Percentiles rank a stretch among this genome's conserved stretches.
Evolutionary conservation across 1,140 invertebrate genomes (phyloP).

Genomic region (Drosophila eugracilis): DNA sequence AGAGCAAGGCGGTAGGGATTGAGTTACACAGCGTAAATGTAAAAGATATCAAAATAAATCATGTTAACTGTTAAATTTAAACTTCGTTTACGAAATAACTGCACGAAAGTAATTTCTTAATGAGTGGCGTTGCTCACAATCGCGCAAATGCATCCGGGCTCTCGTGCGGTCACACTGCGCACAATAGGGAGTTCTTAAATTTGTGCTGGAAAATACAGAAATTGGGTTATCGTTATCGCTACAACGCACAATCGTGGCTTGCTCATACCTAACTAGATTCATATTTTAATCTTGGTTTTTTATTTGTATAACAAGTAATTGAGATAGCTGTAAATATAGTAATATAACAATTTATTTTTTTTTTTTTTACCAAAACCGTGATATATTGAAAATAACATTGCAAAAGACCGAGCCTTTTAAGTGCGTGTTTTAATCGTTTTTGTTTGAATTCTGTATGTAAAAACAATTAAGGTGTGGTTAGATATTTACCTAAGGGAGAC

Average conservation of each 20-base stretch:
- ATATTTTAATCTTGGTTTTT: constrained; percentile 62
- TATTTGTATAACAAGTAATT: constrained; percentile 59
- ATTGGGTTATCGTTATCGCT: constrained; percentile 5
- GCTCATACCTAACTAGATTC: constrained; percentile 49
- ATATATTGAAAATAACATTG: too few relatives aligned
- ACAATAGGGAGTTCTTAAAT: too few relatives aligned
- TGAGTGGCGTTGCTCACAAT: too few relatives aligned
- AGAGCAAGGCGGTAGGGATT: neutral
- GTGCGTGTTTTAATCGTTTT: neutral
- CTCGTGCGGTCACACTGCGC: too few relatives aligned
- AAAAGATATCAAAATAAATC: constrained; percentile 23
- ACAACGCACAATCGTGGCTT: constrained; percentile 47
- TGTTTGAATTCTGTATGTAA: neutral
- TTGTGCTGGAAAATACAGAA: too few relatives aligned
- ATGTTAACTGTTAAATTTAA: constrained; percentile 28
- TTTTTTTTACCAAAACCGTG: constrained; percentile 3
- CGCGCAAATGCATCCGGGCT: too few relatives aligned
- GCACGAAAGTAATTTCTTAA: neutral
- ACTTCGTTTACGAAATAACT: neutral
- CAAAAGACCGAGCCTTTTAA: too few relatives aligned
- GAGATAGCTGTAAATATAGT: constrained; percentile 23
- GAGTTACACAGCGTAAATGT: constrained; percentile 1
- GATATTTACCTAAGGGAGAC: constrained; percentile 46
- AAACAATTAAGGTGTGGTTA: constrained; percentile 81
- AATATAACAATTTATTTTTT: too few relatives aligned